Percentiles rank a stretch among this genome's conserved stretches.
Conservation (phyloP, 2,113 vertebrate genomes). For the Scatophagus argus region DNA sequence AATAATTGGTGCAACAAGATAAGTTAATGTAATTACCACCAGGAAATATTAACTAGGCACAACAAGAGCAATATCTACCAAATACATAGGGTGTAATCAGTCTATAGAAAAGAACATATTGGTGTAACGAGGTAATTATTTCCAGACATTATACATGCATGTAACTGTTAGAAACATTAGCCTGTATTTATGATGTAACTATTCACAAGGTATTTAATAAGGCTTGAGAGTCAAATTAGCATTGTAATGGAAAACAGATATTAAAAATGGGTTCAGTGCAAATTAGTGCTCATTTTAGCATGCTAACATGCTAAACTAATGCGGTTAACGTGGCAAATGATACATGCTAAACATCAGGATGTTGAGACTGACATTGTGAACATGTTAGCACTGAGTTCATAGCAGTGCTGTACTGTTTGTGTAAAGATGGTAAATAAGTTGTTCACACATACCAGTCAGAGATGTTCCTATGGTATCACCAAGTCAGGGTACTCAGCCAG, state of each 20-base stretch:
- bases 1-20: neutral
- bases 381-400: neutral
- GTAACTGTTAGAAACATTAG: neutral
- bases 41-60: neutral
- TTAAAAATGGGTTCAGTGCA: neutral
- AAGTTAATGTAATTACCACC: conserved; percentile 20
- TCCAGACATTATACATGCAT: conserved; percentile 7
- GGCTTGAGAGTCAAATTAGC: neutral
- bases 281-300: neutral
- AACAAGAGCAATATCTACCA: neutral
- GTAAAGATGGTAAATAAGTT: neutral
- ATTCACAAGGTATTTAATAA: neutral
- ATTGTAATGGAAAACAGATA: neutral
- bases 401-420: neutral
- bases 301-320: neutral
- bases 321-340: neutral
- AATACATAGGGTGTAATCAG: neutral
- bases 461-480: neutral
- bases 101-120: conserved; percentile 11
- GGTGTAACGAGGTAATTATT: neutral
- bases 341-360: too few relatives aligned
- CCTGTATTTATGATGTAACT: neutral
- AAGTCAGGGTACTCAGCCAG: neutral
- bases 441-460: neutral
- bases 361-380: neutral